Evolutionary conservation across 2,113 vertebrate species (phyloP).

Genomic region (Atlantisia rogersi): DNA sequence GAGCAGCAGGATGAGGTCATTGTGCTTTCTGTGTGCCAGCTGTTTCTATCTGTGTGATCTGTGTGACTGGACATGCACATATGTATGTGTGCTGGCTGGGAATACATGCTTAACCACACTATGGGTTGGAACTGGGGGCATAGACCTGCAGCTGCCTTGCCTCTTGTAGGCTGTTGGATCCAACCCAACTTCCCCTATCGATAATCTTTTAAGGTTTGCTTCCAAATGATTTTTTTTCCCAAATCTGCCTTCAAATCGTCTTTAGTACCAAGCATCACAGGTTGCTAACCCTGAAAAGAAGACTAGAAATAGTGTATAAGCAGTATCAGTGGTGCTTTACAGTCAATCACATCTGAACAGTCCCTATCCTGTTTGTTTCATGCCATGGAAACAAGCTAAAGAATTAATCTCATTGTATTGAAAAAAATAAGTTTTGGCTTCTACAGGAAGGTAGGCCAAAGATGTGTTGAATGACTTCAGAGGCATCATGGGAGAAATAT

Average conservation of each 20-base stretch:
- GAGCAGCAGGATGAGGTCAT: neutral
- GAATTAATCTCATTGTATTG: neutral
- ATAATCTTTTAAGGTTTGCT: neutral
- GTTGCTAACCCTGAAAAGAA: neutral
- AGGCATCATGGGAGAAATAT: neutral
- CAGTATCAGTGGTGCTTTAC: neutral
- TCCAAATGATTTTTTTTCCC: neutral
- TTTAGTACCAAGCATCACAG: neutral
- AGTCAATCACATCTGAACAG: neutral
- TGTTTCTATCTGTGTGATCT: neutral
- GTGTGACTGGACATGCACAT: neutral
- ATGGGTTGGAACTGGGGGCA: neutral
- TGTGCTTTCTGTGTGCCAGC: neutral
- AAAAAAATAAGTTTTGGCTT: neutral
- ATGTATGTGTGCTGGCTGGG: neutral
- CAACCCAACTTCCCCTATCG: neutral
- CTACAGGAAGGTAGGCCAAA: neutral
- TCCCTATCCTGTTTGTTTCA: neutral
- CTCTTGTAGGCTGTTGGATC: neutral
- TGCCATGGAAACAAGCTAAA: neutral
- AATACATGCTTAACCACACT: neutral
- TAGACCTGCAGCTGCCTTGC: neutral
- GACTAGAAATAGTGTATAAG: neutral
- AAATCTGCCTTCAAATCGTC: neutral
- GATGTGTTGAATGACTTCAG: neutral